phyloP scores from a whole-genome alignment of 2,888 invertebrate genomes.

The Coleophora flavipennella region DNA sequence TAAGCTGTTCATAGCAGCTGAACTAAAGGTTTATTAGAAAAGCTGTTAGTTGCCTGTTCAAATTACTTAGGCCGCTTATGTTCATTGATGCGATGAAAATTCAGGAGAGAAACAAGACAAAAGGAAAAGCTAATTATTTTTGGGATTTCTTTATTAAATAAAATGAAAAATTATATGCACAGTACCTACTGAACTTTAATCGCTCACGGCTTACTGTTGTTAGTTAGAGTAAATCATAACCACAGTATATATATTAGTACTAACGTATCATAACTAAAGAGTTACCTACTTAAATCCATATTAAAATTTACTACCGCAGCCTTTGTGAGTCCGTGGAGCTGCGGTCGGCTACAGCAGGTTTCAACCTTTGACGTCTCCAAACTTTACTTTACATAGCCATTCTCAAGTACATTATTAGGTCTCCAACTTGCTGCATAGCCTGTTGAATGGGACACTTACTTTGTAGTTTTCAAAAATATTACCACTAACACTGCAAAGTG shows the following conservation, averaged over 20 bases:
- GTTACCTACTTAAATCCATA: conserved; percentile 14
- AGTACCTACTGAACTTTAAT: too few species aligned
- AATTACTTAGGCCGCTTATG: too few species aligned
- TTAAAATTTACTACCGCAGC: conserved; percentile 31
- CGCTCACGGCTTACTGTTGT: neutral
- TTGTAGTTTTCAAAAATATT: conserved; percentile 6
- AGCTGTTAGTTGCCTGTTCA: neutral
- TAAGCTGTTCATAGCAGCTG: conserved; percentile 34
- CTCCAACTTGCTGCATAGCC: conserved; percentile 31
- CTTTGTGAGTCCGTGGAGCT: conserved; percentile 33
- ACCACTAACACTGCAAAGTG: neutral
- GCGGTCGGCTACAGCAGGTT: conserved; percentile 34
- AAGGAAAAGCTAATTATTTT: too few species aligned
- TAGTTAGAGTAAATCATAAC: too few species aligned
- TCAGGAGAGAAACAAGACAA: too few species aligned
- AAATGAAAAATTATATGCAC: too few species aligned
- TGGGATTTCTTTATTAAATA: too few species aligned
- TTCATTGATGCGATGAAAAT: too few species aligned
- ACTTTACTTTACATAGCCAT: conserved; percentile 29
- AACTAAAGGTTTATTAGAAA: conserved; percentile 19
- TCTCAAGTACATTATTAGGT: conserved; percentile 38
- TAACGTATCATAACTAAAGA: conserved; percentile 1
- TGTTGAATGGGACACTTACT: conserved; percentile 24
- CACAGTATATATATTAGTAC: too few species aligned
- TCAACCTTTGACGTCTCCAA: conserved; percentile 43